Evolutionary conservation across 2,113 vertebrate species (phyloP).

Genomic region (Herpailurus yagouaroundi): DNA sequence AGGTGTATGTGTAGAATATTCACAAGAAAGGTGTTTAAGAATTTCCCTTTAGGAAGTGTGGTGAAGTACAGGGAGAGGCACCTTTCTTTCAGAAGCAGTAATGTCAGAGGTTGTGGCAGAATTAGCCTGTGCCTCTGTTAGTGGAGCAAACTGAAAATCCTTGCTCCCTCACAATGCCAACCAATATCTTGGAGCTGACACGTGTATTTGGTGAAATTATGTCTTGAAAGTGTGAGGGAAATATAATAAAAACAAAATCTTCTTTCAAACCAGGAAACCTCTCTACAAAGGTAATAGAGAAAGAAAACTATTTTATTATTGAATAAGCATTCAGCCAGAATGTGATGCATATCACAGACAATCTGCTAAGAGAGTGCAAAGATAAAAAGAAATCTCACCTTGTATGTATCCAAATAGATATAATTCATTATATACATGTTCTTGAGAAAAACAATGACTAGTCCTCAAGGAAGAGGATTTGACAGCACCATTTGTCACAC

Average conservation of each 20-base stretch:
- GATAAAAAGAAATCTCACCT: not conserved
- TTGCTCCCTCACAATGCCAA: not conserved
- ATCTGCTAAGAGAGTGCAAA: not conserved
- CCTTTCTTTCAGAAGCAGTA: not conserved
- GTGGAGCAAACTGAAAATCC: not conserved
- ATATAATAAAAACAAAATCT: not conserved
- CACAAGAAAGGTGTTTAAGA: not conserved
- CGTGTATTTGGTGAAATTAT: not conserved
- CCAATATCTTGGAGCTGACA: not conserved
- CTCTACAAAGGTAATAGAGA: not conserved
- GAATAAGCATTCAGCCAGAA: not conserved
- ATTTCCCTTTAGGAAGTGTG: not conserved
- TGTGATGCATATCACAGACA: not conserved
- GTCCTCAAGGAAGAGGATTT: not conserved
- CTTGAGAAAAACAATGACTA: not conserved
- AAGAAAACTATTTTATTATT: not conserved
- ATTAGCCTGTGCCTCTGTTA: no score
- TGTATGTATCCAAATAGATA: not conserved
- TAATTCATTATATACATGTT: not conserved
- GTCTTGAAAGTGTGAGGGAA: not conserved
- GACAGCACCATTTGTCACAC: not conserved
- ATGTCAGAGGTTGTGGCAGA: not conserved
- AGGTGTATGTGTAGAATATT: not conserved
- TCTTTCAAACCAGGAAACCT: not conserved
- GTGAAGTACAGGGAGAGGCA: fast-evolving